A percentile compares a stretch with the other conserved stretches of the same genome.
Conservation (phyloP, 2,888 invertebrate species). For the Calameuta pallipes region DNA sequence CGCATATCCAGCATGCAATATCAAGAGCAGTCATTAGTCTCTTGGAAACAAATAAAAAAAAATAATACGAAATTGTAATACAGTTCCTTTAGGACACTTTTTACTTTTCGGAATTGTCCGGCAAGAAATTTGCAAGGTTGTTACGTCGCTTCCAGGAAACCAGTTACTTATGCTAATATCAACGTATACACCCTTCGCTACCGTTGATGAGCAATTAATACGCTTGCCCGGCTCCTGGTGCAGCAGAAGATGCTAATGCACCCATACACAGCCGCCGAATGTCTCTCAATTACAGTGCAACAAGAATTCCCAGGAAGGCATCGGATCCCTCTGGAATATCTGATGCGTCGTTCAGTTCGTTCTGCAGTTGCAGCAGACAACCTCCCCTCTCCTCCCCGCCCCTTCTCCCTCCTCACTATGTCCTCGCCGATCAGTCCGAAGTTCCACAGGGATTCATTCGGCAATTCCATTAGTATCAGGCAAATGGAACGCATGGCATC, state of each 20-base stretch:
- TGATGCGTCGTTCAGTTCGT: constrained; percentile 18
- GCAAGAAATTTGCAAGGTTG: background rate
- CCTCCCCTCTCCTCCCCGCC: constrained; percentile 1
- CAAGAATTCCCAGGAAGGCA: constrained; percentile 24
- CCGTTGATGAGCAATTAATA: constrained; percentile 64
- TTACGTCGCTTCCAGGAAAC: constrained; percentile 58
- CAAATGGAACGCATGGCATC: constrained; percentile 28
- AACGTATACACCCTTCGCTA: constrained; percentile 64
- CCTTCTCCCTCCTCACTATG: background rate
- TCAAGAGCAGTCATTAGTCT: background rate
- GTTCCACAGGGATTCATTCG: constrained; percentile 2
- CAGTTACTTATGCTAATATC: constrained; percentile 65
- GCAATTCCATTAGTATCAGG: constrained; percentile 18
- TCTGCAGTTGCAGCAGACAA: constrained; percentile 23
- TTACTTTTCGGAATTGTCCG: background rate
- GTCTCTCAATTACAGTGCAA: constrained; percentile 60
- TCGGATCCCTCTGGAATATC: background rate
- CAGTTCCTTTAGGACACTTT: background rate
- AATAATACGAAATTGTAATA: background rate
- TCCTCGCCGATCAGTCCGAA: background rate
- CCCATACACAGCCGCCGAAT: constrained; percentile 37
- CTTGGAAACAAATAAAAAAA: background rate
- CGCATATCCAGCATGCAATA: background rate
- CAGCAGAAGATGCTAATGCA: constrained; percentile 50
- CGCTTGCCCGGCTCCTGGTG: constrained; percentile 47